Evolutionary conservation across 2,888 invertebrate species (phyloP).

Genomic region (Hofmannophila pseudospretella): DNA sequence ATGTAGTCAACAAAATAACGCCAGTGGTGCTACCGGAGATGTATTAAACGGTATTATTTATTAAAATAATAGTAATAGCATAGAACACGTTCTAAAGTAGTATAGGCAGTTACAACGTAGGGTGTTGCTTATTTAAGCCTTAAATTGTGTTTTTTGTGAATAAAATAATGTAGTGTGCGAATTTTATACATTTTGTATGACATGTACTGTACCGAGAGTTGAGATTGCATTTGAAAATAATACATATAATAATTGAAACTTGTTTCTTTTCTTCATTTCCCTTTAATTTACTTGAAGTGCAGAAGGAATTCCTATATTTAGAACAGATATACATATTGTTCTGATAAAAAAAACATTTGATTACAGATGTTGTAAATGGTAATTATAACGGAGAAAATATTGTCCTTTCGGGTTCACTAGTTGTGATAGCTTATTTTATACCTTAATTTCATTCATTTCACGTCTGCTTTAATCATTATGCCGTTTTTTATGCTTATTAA

Average conservation of each 20-base stretch:
- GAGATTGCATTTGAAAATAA: constrained; percentile 74
- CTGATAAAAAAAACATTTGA: too few species aligned
- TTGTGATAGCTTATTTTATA: too few species aligned
- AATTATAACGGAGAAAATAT: too few species aligned
- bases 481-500: constrained; percentile 11
- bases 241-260: constrained; percentile 50
- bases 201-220: constrained; percentile 72
- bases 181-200: constrained; percentile 76
- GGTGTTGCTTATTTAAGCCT: constrained; percentile 39
- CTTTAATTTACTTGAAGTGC: constrained; percentile 11
- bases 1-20: constrained; percentile 7
- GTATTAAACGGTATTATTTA: constrained; percentile 12
- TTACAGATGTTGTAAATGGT: too few species aligned
- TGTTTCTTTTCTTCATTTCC: constrained; percentile 30
- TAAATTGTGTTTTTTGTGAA: constrained; percentile 42
- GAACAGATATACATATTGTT: too few species aligned
- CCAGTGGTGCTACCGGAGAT: constrained; percentile 23
- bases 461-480: not conserved
- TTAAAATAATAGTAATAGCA: constrained; percentile 13
- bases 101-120: constrained; percentile 32
- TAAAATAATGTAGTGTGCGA: constrained; percentile 46
- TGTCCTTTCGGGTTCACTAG: too few species aligned
- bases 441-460: too few species aligned
- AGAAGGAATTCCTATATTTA: too few species aligned
- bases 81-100: constrained; percentile 28